phyloP scores from a whole-genome alignment of 2,797 vertebrate genomes.

The Periophthalmus magnuspinnatus region DNA sequence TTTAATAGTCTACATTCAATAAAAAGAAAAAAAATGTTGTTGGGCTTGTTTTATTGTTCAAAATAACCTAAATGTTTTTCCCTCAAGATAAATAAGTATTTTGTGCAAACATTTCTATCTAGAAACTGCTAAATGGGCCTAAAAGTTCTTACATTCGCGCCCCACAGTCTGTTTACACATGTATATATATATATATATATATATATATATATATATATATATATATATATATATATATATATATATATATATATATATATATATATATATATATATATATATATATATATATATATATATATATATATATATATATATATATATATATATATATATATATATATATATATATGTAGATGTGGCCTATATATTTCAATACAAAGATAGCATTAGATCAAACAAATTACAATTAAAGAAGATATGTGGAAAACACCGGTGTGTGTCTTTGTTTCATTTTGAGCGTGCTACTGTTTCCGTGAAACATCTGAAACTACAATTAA shows the following conservation, averaged over 20 bases:
- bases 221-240: too few species aligned
- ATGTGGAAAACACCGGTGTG: background rate
- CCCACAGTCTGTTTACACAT: slow-evolving; percentile 2
- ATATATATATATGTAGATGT: too few species aligned
- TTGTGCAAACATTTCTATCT: background rate
- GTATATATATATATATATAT: too few species aligned
- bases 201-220: too few species aligned
- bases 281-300: too few species aligned
- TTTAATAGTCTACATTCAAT: background rate
- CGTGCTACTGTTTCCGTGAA: background rate
- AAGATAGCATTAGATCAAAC: background rate
- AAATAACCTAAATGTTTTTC: background rate
- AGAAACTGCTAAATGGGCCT: background rate
- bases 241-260: too few species aligned
- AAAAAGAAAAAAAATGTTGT: background rate
- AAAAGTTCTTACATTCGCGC: background rate
- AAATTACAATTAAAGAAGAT: background rate
- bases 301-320: too few species aligned
- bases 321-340: too few species aligned
- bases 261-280: too few species aligned
- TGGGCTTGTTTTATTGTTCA: background rate
- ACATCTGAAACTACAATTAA: background rate
- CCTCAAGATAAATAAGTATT: background rate
- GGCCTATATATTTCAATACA: background rate
- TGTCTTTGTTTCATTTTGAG: background rate